These are phyloP conservation scores for Amorpha juglandis DNA, from an alignment of 2,888 invertebrate species.

Conservation along the genomic window DNA sequence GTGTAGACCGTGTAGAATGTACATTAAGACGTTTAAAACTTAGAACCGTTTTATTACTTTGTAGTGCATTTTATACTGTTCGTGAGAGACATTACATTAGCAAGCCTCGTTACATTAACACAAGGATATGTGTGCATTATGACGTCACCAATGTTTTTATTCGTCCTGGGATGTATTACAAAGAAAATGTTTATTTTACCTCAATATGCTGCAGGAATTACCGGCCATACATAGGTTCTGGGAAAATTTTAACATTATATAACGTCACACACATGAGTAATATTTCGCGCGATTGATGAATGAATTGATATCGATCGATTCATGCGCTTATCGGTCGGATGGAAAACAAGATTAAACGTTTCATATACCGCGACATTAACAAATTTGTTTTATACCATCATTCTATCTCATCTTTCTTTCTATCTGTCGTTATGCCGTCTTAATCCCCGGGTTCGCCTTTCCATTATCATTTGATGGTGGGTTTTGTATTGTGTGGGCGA, in stretches of 20 bases:
- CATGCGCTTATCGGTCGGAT: conserved; percentile 9
- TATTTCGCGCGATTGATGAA: conserved; percentile 28
- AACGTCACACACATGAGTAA: conserved; percentile 21
- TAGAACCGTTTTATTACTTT: conserved; percentile 7
- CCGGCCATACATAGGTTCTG: conserved; percentile 37
- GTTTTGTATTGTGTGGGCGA: too few species aligned
- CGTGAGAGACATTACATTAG: conserved; percentile 7
- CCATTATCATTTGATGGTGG: too few species aligned
- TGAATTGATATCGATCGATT: conserved; percentile 37
- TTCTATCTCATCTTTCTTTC: too few species aligned
- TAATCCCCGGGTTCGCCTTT: too few species aligned
- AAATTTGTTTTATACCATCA: neutral
- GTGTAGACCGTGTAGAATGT: neutral
- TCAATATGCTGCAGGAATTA: conserved; percentile 40
- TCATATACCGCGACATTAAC: neutral
- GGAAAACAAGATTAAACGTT: conserved; percentile 3
- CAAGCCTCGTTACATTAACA: conserved; percentile 34
- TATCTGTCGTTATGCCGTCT: too few species aligned
- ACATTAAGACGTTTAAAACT: conserved; percentile 3
- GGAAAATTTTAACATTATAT: conserved; percentile 38
- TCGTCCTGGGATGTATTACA: conserved; percentile 40
- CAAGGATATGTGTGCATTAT: conserved; percentile 48
- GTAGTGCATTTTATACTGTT: neutral
- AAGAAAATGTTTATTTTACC: conserved; percentile 39
- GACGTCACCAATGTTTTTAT: conserved; percentile 48